A percentile compares a stretch with the other conserved stretches of the same genome.
Conservation (phyloP, 92 coral and sea anemone genomes). For the Paramuricea clavata region DNA sequence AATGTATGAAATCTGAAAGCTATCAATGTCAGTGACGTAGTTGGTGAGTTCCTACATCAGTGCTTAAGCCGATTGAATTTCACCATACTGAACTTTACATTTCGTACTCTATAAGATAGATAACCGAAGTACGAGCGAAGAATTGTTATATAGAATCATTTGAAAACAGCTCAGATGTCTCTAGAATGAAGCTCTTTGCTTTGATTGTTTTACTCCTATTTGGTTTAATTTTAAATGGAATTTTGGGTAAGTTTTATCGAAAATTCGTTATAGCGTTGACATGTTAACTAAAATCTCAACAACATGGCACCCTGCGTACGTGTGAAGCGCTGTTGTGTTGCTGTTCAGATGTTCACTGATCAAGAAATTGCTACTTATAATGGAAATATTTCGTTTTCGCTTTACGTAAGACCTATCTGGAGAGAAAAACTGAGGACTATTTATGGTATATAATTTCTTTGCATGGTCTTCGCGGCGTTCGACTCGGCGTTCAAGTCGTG, state of each 20-base stretch:
- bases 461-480: too few species aligned
- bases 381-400: not conserved
- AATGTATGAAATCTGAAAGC: too few species aligned
- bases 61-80: too few species aligned
- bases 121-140: not conserved
- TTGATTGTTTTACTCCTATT: not conserved
- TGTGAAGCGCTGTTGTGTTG: constrained; percentile 11
- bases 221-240: not conserved
- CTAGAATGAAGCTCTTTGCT: constrained; percentile 44
- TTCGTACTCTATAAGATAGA: too few species aligned
- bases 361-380: not conserved
- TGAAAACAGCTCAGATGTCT: constrained; percentile 16
- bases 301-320: too few species aligned
- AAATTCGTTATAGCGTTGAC: constrained; percentile 25
- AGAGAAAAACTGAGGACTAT: not conserved
- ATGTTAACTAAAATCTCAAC: too few species aligned
- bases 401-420: not conserved
- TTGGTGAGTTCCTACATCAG: too few species aligned
- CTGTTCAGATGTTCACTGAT: constrained; percentile 13
- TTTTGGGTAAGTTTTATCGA: constrained; percentile 34
- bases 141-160: not conserved
- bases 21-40: too few species aligned
- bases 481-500: constrained; percentile 27
- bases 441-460: not conserved
- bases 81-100: too few species aligned